Percentiles rank a stretch among this genome's conserved stretches.
Conservation (phyloP, 2,113 vertebrate species). For the Rhinogobius similis region DNA sequence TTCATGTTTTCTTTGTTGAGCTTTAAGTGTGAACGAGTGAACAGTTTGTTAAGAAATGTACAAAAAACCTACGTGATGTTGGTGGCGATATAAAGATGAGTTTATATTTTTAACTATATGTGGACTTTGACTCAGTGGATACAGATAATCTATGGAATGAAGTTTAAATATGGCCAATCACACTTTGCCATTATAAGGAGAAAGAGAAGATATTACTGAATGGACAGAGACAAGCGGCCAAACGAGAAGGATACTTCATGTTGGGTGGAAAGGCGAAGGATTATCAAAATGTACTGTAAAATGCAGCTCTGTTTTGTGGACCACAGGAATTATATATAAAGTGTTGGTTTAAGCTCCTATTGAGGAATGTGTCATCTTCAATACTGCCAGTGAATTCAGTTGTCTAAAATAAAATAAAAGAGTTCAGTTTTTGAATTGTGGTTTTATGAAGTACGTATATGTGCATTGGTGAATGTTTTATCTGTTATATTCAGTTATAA, state of each 20-base stretch:
- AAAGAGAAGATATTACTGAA: not conserved
- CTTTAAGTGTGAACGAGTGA: conserved; percentile 46
- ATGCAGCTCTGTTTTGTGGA: conserved; percentile 24
- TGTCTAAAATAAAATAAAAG: conserved; percentile 6
- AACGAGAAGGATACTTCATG: not conserved
- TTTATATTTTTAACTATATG: conserved; percentile 67
- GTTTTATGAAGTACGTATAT: not conserved
- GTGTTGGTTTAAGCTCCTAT: not conserved
- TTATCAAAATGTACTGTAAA: conserved; percentile 14
- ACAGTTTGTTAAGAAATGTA: conserved; percentile 33
- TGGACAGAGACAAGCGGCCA: conserved; percentile 4
- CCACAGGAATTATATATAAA: conserved; percentile 6
- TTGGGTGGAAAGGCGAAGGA: conserved; percentile 11
- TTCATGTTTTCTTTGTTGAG: conserved; percentile 42
- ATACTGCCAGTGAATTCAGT: conserved; percentile 25
- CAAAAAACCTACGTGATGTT: conserved; percentile 34
- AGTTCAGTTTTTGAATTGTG: conserved; percentile 3
- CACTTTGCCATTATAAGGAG: conserved; percentile 1
- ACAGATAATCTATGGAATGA: conserved; percentile 16
- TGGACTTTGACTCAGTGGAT: conserved; percentile 43
- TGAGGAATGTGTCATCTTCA: conserved; percentile 31
- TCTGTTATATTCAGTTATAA: too few relatives aligned
- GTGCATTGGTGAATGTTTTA: not conserved
- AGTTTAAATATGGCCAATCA: conserved; percentile 34
- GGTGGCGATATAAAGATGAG: conserved; percentile 39